Base-by-base conservation (phyloP, 2,888 invertebrate species). In the Ormyrus rosae region DNA sequence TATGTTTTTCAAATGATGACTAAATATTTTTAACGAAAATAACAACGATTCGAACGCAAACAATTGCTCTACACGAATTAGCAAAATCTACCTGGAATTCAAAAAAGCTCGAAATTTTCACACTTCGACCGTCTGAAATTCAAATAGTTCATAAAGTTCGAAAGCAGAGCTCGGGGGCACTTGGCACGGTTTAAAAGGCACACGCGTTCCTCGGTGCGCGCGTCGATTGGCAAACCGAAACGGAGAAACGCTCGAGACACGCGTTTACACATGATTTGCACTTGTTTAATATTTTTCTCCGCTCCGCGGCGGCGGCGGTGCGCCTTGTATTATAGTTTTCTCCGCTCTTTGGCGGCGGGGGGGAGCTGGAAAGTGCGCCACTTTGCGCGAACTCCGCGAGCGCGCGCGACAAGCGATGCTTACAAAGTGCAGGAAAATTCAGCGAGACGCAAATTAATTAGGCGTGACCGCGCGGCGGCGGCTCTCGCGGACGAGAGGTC, bases 371-470 rank as follows among this genome's bases (percentile, higher is more conserved):
- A 65, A 74, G 74, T 67, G 74, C 65, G 64, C 74, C 48, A 73
- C 50, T 73, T 73, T 48, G 19, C 13, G 65, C n/a, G 19, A 4
- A 34, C 34, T 34, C 34, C 34, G 4, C 34, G 34, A 34, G 34
- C 34, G 2, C 2, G 34, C 34, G 34, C 34, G 34, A 34, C 34
- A 19, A 46, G 58, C 63, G 63, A 46, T 48, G 58, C 65, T 74
- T 65, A 74, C 58, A 50, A 65, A 61, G 61, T 72, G 63, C 5
- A 53, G 51, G 50, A 65, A 65, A 65, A 64, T 67, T 73, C 48
- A 58, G 48, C 65, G 56, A 74, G 56, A 74, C 58, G 65, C 50
- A 34, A 74, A 74, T 74, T 74, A 74, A 74, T 74, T 65, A 74
- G 65, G 45, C 74, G 58, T 58, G 74, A 74, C 74, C 53, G 48